Base-by-base conservation (phyloP, 2,113 vertebrate genomes). In the Heliornis fulica region DNA sequence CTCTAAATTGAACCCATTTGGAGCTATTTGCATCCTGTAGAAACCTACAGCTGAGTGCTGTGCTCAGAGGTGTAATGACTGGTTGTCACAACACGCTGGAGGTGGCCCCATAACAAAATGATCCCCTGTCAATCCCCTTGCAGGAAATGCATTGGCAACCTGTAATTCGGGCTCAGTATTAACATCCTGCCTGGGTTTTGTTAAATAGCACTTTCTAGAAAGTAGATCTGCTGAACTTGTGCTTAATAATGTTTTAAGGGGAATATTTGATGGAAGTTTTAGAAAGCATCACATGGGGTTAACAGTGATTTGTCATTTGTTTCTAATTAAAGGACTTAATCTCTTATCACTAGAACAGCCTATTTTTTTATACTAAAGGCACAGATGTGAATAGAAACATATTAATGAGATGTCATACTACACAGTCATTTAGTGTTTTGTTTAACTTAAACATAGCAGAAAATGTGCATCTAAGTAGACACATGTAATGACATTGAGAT, bases 71-170 rank as follows among this genome's bases (percentile, higher is more conserved):
- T 98, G 98, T 99, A 99, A 99, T 99, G 99, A 99, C 97, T 97
- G 99, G 99, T 99, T 99, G 99, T 99, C 99, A 99, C 99, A 99
- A 99, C 99, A 99, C 98, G 97, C 99, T 98, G 99, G 99, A 99
- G 99, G 99, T 99, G 99, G 99, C 98, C 99, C 98, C 98, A 98
- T 98, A 97, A 98, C 99, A 98, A 99, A 99, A 99, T 99, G 99
- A 99, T 98, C 98, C 99, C 99, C 98, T 99, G 99, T 99, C 99
- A 99, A 98, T 99, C 98, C 98, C 97, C 98, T 98, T 94, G 97
- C 97, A 98, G 98, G 98, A 99, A 98, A 98, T 95, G 93, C 96
- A 90, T 97, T 99, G 99, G 99, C 99, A 99, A 99, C 99, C 99
- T 99, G 99, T 99, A 99, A 99, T 99, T 99, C 98, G 64, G 98